Evolutionary conservation across 2,888 invertebrate genomes (phyloP), one percentile per base, ranked within the genome.

Genomic region (Dasysyrphus tricinctus): DNA sequence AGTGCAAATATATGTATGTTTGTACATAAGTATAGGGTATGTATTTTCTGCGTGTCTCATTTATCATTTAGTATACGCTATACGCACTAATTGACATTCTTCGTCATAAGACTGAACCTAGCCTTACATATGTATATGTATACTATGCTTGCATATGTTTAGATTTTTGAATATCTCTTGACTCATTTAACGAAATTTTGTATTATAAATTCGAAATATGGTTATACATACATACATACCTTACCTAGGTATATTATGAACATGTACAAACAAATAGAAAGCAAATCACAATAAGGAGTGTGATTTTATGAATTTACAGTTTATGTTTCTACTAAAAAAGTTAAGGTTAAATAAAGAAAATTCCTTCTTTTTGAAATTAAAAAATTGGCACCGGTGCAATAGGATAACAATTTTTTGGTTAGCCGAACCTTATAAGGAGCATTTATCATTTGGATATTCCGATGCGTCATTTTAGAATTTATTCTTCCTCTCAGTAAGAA

Each of bases 1-100:
- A 54, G 29, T 24, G 11, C 6, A 29, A 2, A 12, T 24, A 29
- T 19, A 19, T 3, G 16, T 1, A 19, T 8, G 19, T 16, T 16
- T 49, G 24, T 24, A 24, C 3, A 24, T 24, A 24, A 24, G 24
- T 24, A 3, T 24, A 24, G 24, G 24, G 3, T 32, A 24, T 12
- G 24, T 29, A 54, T 29, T 29, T 29, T 54, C 14, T 54, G 54
- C 54, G 29, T 54, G 54, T 32, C 14, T 32, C 29, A 54, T 54
- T 54, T 54, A 54, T 54, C 54, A 54, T 54, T 54, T 32, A 54
- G 29, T 2, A 3, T 7, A 32, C 5, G 14, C 54, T 24, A 24
- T 37, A 54, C 29, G 14, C 54, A 54, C 54, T 54, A 32, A 54
- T 54, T 54, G 54, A 54, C 54, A 32, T 29, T 32, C 14, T 54